Percentiles rank a stretch among this genome's conserved stretches.
phyloP scores from a whole-genome alignment of 2,113 vertebrate genomes.

The Charadrius vociferus region DNA sequence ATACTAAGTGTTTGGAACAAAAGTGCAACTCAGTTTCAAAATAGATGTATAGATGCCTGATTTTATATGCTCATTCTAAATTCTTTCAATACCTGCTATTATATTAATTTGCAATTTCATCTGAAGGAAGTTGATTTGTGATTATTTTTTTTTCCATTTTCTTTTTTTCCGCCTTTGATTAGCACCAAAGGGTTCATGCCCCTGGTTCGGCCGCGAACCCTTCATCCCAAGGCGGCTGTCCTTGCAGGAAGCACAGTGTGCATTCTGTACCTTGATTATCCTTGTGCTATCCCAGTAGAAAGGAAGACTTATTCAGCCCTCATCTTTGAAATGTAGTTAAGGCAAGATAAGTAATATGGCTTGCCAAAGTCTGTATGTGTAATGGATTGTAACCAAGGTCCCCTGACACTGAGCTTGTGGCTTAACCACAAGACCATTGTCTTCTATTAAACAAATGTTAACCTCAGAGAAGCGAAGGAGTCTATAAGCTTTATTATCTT shows the following conservation, averaged over 20 bases:
- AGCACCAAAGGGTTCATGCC: rapidly evolving
- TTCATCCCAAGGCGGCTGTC: neutral
- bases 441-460: slow-evolving; percentile 22
- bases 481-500: slow-evolving; percentile 19
- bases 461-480: slow-evolving; percentile 30
- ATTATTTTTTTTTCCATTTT: neutral
- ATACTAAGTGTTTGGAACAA: neutral
- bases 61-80: neutral
- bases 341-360: neutral
- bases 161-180: neutral
- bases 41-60: neutral
- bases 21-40: neutral
- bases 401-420: slow-evolving; percentile 41
- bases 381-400: slow-evolving; percentile 53
- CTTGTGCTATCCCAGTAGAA: neutral
- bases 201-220: neutral
- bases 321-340: neutral
- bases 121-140: neutral
- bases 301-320: neutral
- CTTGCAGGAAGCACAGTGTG: neutral
- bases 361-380: slow-evolving; percentile 11
- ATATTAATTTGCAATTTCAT: neutral
- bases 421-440: slow-evolving; percentile 55
- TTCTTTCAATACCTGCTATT: neutral
- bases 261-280: neutral